phyloP scores from a whole-genome alignment of 2,888 invertebrate species.

The Linnaemya tessellans region DNA sequence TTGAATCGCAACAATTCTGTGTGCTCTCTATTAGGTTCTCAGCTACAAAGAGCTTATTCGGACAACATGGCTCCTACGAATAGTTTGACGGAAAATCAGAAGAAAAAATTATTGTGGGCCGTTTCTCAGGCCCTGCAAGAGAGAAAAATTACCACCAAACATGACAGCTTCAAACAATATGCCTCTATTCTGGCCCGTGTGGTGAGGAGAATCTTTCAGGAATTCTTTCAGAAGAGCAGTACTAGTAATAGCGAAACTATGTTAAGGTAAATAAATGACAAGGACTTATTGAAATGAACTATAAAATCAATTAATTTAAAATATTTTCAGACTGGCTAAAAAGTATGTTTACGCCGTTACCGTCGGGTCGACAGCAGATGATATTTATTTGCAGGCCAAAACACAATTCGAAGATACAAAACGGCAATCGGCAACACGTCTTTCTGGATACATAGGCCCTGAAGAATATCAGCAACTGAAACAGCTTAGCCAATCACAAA shows the following conservation, averaged over 20 bases:
- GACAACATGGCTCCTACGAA: slow-evolving; percentile 76
- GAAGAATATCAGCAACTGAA: slow-evolving; percentile 81
- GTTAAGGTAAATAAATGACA: slow-evolving; percentile 84
- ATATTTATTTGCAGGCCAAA: slow-evolving; percentile 84
- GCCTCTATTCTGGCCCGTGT: slow-evolving; percentile 88
- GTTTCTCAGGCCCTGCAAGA: slow-evolving; percentile 90
- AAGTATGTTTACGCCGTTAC: slow-evolving; percentile 87
- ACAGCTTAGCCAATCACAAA: slow-evolving; percentile 63
- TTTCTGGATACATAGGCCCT: slow-evolving; percentile 81
- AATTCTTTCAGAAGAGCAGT: slow-evolving; percentile 85
- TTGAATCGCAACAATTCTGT: slow-evolving; percentile 43
- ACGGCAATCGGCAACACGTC: slow-evolving; percentile 75
- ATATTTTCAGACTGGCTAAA: slow-evolving; percentile 85
- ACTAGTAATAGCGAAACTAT: slow-evolving; percentile 91
- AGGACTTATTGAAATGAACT: not conserved
- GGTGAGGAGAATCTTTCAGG: slow-evolving; percentile 87
- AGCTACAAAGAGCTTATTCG: slow-evolving; percentile 76
- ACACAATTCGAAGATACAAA: slow-evolving; percentile 78
- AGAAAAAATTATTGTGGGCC: slow-evolving; percentile 91
- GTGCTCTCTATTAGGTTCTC: slow-evolving; percentile 63
- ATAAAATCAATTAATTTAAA: not conserved
- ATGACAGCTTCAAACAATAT: slow-evolving; percentile 88
- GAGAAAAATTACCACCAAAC: slow-evolving; percentile 87
- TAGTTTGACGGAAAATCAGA: slow-evolving; percentile 81
- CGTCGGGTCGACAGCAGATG: slow-evolving; percentile 87